A percentile compares a stretch with the other conserved stretches of the same genome.
Evolutionary conservation across 2,888 invertebrate genomes (phyloP).

Genomic region (Lampropteryx suffumata): DNA sequence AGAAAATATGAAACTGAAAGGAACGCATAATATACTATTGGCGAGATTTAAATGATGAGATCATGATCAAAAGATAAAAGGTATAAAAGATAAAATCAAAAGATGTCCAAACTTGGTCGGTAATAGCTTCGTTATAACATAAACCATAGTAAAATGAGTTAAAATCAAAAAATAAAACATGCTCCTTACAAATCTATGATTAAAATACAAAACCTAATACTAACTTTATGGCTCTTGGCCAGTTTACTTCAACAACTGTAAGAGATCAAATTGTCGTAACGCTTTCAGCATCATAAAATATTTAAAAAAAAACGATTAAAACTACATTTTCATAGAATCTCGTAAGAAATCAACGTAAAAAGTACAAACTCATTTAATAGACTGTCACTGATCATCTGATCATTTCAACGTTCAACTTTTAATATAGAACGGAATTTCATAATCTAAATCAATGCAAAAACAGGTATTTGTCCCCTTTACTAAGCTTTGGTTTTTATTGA

Average conservation of each 20-base stretch:
- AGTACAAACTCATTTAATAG: conserved; percentile 39
- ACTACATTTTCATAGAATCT: conserved; percentile 50
- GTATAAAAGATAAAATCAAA: conserved; percentile 39
- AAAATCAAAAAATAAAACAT: conserved; percentile 79
- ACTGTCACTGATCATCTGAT: conserved; percentile 4
- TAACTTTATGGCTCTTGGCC: conserved; percentile 51
- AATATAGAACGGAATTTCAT: background rate
- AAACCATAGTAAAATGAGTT: conserved; percentile 53
- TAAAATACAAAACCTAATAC: conserved; percentile 50
- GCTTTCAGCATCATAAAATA: conserved; percentile 71
- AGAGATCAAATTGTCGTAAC: conserved; percentile 72
- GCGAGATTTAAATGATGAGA: conserved; percentile 37
- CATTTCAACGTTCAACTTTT: background rate
- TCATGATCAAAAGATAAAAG: conserved; percentile 74
- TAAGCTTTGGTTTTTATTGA: conserved; percentile 22
- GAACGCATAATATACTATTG: conserved; percentile 41
- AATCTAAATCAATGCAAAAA: conserved; percentile 21
- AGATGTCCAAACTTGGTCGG: conserved; percentile 52
- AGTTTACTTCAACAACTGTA: conserved; percentile 77
- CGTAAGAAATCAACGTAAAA: conserved; percentile 53
- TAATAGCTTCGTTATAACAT: conserved; percentile 48
- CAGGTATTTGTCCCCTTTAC: conserved; percentile 36
- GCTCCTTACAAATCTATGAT: conserved; percentile 56
- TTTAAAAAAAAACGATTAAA: conserved; percentile 48
- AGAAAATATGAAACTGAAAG: conserved; percentile 68